These are phyloP conservation scores for Phoebastria nigripes DNA, from an alignment of 2,797 vertebrate genomes.

Conservation along the genomic window DNA sequence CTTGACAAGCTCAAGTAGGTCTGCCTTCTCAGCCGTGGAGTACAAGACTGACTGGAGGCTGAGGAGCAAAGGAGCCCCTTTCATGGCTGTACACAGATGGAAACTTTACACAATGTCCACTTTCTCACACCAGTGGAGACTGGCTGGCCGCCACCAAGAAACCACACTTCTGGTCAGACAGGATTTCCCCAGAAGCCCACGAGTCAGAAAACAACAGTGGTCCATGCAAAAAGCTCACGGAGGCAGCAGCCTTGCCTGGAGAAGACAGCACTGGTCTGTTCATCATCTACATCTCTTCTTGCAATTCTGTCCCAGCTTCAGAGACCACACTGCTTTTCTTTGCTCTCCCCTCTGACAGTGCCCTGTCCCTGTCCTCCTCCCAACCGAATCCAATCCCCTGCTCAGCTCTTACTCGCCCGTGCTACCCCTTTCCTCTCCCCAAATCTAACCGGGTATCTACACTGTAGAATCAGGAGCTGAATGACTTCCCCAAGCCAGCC, in stretches of 20 bases:
- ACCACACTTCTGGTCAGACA: neutral
- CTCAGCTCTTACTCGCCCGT: neutral
- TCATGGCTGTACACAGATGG: neutral
- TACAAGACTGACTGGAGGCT: neutral
- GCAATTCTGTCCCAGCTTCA: neutral
- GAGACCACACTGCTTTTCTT: neutral
- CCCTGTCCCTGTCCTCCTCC: neutral
- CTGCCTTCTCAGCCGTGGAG: neutral
- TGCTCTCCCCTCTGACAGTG: neutral
- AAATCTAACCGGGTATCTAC: neutral
- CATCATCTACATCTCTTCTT: neutral
- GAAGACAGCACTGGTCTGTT: neutral
- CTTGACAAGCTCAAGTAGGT: neutral
- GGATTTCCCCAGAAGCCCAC: neutral
- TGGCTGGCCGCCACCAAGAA: neutral
- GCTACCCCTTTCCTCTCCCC: neutral
- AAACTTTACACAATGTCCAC: neutral
- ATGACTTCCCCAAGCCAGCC: neutral
- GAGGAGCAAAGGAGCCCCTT: neutral
- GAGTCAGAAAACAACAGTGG: neutral
- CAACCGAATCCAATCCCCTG: neutral
- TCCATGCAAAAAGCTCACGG: neutral
- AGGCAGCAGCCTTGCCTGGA: neutral
- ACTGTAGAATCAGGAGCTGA: neutral
- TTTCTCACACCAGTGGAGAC: neutral